Evolutionary conservation across 2,113 vertebrate genomes (phyloP).

Genomic region (Poecile atricapillus): DNA sequence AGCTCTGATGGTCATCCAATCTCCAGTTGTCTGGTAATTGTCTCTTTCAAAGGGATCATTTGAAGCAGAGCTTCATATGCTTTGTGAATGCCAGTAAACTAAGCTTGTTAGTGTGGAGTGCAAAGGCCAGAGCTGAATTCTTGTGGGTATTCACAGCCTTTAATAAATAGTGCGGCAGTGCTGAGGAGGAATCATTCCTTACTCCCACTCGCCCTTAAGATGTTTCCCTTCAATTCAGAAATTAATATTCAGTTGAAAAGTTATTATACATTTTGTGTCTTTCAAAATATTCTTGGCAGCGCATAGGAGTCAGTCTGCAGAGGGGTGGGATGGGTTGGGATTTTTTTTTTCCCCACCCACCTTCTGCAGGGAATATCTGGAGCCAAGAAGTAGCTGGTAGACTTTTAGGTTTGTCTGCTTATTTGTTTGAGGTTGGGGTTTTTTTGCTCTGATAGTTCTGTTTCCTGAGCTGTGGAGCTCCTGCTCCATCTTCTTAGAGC

Average conservation of each 20-base stretch:
- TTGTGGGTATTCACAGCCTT: conserved; percentile 25
- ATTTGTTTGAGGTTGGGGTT: background rate
- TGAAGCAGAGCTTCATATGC: conserved; percentile 20
- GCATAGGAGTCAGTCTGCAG: conserved; percentile 14
- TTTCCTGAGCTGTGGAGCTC: background rate
- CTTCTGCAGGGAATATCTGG: background rate
- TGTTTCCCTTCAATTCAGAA: conserved; percentile 50
- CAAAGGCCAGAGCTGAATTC: conserved; percentile 27
- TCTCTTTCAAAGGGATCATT: conserved; percentile 19
- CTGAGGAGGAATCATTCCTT: background rate
- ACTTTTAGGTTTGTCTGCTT: background rate
- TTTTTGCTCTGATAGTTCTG: background rate
- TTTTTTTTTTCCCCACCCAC: background rate
- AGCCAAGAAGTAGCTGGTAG: conserved; percentile 14
- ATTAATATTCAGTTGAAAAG: conserved; percentile 46
- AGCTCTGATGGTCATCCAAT: conserved; percentile 15
- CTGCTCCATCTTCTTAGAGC: background rate
- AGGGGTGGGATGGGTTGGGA: background rate
- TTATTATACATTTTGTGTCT: conserved; percentile 35
- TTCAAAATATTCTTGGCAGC: conserved; percentile 37
- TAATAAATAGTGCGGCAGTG: background rate
- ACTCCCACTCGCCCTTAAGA: conserved; percentile 37
- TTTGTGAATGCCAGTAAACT: conserved; percentile 18
- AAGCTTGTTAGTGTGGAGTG: conserved; percentile 32
- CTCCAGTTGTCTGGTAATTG: conserved; percentile 32